A percentile compares a stretch with the other conserved stretches of the same genome.
These are phyloP conservation scores for Fringilla coelebs DNA, from an alignment of 2,797 vertebrate species.

Conservation along the genomic window DNA sequence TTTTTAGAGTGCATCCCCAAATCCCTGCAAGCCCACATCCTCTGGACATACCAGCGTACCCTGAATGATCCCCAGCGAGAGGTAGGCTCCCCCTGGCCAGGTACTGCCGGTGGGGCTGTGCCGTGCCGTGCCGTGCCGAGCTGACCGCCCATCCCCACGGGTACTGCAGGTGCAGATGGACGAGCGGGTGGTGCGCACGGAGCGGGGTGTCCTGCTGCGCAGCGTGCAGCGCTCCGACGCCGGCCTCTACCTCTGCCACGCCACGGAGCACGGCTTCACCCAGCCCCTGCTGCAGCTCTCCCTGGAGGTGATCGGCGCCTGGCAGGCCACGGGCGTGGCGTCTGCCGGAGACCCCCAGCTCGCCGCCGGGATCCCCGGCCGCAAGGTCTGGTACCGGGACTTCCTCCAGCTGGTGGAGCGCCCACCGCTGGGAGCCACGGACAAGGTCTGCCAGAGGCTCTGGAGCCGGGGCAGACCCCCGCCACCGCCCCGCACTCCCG, in stretches of 20 bases:
- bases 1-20: constrained; percentile 83
- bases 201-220: constrained; percentile 87
- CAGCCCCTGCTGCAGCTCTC: constrained; percentile 87
- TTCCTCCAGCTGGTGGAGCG: constrained; percentile 95
- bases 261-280: constrained; percentile 91
- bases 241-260: constrained; percentile 86
- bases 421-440: constrained; percentile 82
- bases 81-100: constrained; percentile 69
- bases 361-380: constrained; percentile 53
- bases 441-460: constrained; percentile 87
- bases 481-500: not conserved
- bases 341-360: not conserved
- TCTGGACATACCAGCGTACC: constrained; percentile 89
- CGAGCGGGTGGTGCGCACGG: constrained; percentile 81
- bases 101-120: accelerated
- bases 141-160: not conserved
- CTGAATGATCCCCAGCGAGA: constrained; percentile 76
- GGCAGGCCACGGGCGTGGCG: constrained; percentile 43
- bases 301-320: constrained; percentile 82
- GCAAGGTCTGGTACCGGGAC: constrained; percentile 93
- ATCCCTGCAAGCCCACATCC: constrained; percentile 88
- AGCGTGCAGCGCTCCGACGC: constrained; percentile 81
- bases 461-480: constrained; percentile 81
- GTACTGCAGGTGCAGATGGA: constrained; percentile 80
- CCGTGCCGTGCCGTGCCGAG: accelerated